Conservation (phyloP, 2,113 vertebrate species). For the Solea senegalensis region DNA sequence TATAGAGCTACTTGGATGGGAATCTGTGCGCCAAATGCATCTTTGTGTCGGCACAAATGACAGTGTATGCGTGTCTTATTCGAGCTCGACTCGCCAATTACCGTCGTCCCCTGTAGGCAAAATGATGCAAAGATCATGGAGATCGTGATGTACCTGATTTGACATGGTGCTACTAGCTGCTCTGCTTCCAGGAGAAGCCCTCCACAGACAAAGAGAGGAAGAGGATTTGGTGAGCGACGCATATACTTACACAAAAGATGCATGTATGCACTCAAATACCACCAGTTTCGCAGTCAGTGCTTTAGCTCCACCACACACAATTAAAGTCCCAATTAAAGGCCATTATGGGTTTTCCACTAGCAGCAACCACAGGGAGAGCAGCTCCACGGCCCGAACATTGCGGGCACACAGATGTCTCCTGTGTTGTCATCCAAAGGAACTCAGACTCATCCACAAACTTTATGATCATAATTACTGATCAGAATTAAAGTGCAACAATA, state of each 20-base stretch:
- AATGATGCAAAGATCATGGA: constrained; percentile 31
- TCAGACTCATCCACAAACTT: constrained; percentile 75
- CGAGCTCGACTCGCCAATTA: constrained; percentile 35
- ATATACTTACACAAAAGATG: constrained; percentile 72
- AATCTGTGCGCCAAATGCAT: constrained; percentile 41
- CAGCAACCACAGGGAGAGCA: constrained; percentile 70
- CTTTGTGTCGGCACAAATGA: constrained; percentile 53
- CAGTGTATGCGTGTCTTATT: constrained; percentile 12
- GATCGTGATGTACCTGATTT: constrained; percentile 39
- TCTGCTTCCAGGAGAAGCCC: constrained; percentile 32
- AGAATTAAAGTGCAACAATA: constrained; percentile 76
- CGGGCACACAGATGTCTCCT: constrained; percentile 76
- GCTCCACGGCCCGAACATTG: constrained; percentile 66
- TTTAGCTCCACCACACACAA: constrained; percentile 78
- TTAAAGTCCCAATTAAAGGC: constrained; percentile 82
- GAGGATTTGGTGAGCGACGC: constrained; percentile 65
- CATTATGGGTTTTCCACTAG: constrained; percentile 81
- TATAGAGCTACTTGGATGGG: constrained; percentile 23
- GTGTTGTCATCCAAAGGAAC: constrained; percentile 77
- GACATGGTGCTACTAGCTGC: constrained; percentile 9
- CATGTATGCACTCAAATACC: constrained; percentile 79
- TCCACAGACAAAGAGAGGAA: constrained; percentile 52
- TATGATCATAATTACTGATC: constrained; percentile 79
- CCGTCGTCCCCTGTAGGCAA: constrained; percentile 20
- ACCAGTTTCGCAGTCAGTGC: constrained; percentile 76